Conservation (phyloP, 2,797 vertebrate genomes). For the Hylomyscus alleni region DNA sequence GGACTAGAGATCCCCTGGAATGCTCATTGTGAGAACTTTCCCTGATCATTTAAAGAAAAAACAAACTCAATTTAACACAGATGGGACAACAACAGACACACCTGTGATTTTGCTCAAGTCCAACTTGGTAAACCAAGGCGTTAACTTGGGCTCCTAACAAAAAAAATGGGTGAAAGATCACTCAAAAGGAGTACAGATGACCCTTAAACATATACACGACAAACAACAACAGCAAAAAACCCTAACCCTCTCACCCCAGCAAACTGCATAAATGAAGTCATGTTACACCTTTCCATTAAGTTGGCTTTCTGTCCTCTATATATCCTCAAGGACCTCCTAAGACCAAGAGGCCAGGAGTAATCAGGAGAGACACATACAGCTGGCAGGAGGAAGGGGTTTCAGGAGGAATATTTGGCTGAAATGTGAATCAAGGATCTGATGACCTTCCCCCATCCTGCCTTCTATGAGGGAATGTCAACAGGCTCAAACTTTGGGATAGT, state of each 20-base stretch:
- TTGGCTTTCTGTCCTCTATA: not conserved
- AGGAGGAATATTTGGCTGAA: not conserved
- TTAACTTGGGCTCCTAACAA: not conserved
- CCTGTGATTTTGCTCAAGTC: not conserved
- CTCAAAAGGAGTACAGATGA: not conserved
- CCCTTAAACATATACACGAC: not conserved
- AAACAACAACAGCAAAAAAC: not conserved
- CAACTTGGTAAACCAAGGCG: not conserved
- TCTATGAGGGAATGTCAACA: not conserved
- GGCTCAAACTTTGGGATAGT: not conserved
- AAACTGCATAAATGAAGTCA: not conserved
- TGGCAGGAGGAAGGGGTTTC: not conserved
- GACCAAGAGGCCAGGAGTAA: not conserved
- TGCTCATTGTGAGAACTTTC: not conserved
- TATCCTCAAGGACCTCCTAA: not conserved
- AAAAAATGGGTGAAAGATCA: not conserved
- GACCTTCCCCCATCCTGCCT: not conserved
- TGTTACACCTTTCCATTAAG: not conserved
- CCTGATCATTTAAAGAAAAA: not conserved
- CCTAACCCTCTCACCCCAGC: not conserved
- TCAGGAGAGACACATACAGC: not conserved
- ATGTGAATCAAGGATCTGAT: not conserved
- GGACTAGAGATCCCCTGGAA: not conserved
- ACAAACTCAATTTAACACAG: not conserved
- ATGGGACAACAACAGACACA: not conserved